These are phyloP conservation scores for Acholoe squamosa DNA, from an alignment of 2,888 invertebrate species.

Conservation along the genomic window DNA sequence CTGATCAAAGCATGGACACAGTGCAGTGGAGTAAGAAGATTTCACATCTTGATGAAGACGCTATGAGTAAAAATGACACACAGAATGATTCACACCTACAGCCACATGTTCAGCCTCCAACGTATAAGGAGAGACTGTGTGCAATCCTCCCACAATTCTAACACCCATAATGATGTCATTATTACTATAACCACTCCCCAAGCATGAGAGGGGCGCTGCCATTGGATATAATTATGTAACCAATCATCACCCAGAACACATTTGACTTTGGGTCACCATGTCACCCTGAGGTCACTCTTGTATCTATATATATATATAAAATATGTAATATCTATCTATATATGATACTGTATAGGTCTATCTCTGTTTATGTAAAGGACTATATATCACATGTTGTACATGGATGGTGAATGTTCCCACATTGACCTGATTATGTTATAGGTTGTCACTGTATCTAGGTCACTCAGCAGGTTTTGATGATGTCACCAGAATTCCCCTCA, in stretches of 20 bases:
- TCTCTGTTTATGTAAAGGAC: neutral
- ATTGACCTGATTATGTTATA: conserved; percentile 40
- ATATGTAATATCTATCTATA: neutral
- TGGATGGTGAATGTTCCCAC: conserved; percentile 29
- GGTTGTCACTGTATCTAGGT: conserved; percentile 50
- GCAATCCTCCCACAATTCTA: neutral
- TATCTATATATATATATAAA: conserved; percentile 52
- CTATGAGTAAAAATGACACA: no score
- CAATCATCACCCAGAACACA: conserved; percentile 49
- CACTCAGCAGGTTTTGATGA: conserved; percentile 30
- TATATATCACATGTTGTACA: conserved; percentile 54
- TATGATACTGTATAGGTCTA: conserved; percentile 32
- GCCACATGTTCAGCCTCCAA: neutral
- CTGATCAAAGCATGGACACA: no score
- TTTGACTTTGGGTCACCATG: conserved; percentile 29
- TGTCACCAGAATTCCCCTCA: neutral
- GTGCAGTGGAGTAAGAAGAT: no score
- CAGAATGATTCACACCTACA: no score
- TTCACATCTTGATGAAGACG: no score
- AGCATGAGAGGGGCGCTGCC: conserved; percentile 40
- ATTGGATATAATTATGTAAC: conserved; percentile 54
- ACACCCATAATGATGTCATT: conserved; percentile 24
- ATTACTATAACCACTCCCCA: neutral
- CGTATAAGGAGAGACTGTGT: conserved; percentile 29
- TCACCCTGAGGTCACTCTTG: conserved; percentile 32